These are phyloP conservation scores for Schizaphis graminum DNA, from an alignment of 2,888 invertebrate species.

Conservation along the genomic window DNA sequence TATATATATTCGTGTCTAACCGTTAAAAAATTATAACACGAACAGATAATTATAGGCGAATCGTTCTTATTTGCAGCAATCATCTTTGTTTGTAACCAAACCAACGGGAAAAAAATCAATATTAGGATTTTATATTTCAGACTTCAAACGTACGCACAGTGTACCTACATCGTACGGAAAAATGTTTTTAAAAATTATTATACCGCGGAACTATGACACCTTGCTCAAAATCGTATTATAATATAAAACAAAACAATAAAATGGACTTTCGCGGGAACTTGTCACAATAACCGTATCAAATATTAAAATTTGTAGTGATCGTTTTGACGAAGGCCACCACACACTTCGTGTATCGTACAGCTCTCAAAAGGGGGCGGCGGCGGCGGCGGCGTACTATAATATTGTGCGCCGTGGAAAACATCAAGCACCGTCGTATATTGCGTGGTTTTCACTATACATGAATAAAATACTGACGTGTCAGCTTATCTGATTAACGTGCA, in stretches of 20 bases:
- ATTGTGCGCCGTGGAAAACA: background rate
- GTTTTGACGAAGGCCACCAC: background rate
- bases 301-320: slow-evolving; percentile 3
- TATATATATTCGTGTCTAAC: background rate
- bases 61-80: background rate
- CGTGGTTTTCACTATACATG: background rate
- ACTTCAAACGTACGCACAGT: background rate
- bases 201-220: background rate
- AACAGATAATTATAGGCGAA: background rate
- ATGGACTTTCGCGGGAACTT: background rate
- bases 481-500: slow-evolving; percentile 42
- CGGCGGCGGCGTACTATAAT: background rate
- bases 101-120: background rate
- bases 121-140: background rate
- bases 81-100: background rate
- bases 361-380: background rate
- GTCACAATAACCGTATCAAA: background rate
- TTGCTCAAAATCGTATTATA: background rate
- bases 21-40: background rate
- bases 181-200: background rate
- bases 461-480: slow-evolving; percentile 40
- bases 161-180: background rate
- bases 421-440: background rate
- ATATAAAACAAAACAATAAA: background rate
- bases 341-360: background rate